Evolutionary conservation across 1,140 invertebrate genomes (phyloP), one percentile per base, ranked within the genome.

Genomic region (Macrobrachium rosenbergii): DNA sequence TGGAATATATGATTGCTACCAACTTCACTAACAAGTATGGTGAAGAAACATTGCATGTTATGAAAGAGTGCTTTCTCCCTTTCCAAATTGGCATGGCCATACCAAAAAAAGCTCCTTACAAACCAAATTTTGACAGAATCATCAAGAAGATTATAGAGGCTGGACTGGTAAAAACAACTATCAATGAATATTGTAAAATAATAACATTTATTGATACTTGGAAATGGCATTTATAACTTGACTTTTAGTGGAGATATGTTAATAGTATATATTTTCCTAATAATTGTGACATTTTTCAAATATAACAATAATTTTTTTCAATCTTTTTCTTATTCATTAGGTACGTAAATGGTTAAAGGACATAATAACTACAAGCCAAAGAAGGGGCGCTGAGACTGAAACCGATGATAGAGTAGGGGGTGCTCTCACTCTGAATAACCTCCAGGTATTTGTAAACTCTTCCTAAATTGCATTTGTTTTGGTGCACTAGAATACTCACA

Each of bases 41-140:
- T 8, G 80, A 90, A n/a, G 87, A 83, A 63, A 89, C 85, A 14
- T 83, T 90, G 10, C 89, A 89, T 64, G 83, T 90, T 11, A 88
- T 90, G 89, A 28, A 69, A 59, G 90, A 90, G 75, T 90, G 90
- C 21, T 87, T 90, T 62, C 87, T 88, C 3, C 80, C 82, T 12
- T 90, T 89, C 75, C 82, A 81, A 75, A 88, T 88, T 37, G 87
- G 87, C 5, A 88, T 88, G 87, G 87, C 87, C 14, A 64, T 88
- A 80, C 87, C 87, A 37, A 88, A 88, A 59, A 83, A 79, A 19
- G 80, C 87, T n/a, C 87, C 87, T 8, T 88, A 88, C 52, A 88
- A 88, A 28, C 87, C 87, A 8, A 88, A 83, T 76, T 81, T 88
- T 28, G 87, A 88, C 58, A 52, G 28, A 14, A 59, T 88, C 14